A percentile compares a stretch with the other conserved stretches of the same genome.
These are phyloP conservation scores for Smittia aterrima DNA, from an alignment of 2,888 invertebrate genomes.

Conservation along the genomic window DNA sequence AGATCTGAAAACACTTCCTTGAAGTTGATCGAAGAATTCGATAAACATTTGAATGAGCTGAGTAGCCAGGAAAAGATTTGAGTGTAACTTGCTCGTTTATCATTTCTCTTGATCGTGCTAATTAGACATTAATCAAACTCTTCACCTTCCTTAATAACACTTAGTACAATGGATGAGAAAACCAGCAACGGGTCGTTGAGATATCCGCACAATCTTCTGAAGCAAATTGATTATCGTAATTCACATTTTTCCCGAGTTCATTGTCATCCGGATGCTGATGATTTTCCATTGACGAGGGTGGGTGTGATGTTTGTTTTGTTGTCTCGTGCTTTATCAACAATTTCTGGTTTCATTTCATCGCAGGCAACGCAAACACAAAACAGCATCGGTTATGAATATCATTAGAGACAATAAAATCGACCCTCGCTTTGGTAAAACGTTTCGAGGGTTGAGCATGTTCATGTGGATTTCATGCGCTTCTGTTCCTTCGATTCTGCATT, in stretches of 20 bases:
- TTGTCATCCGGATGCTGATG: not conserved
- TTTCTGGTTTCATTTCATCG: slow-evolving; percentile 4
- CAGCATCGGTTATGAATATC: slow-evolving; percentile 21
- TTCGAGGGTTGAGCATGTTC: slow-evolving; percentile 4
- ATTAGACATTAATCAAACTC: slow-evolving; percentile 33
- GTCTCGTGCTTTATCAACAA: slow-evolving; percentile 26
- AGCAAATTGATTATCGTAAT: slow-evolving; percentile 24
- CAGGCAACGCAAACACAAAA: slow-evolving; percentile 7
- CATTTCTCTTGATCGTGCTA: slow-evolving; percentile 28
- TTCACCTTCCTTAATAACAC: not conserved
- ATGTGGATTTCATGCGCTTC: not conserved
- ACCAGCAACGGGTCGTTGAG: not conserved
- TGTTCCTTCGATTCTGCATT: not conserved
- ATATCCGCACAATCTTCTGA: slow-evolving; percentile 5
- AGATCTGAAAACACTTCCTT: too few relatives aligned
- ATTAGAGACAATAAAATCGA: not conserved
- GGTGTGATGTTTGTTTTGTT: slow-evolving; percentile 39
- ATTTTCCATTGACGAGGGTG: not conserved
- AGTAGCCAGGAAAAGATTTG: too few relatives aligned
- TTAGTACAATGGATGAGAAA: not conserved
- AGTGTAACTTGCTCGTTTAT: too few relatives aligned
- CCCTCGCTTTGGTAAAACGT: not conserved
- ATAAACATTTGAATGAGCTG: too few relatives aligned
- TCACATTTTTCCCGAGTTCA: not conserved
- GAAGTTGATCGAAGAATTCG: too few relatives aligned